Percentiles rank a stretch among this genome's conserved stretches.
Conservation (phyloP, 2,113 vertebrate genomes). For the Hystrix cristata region DNA sequence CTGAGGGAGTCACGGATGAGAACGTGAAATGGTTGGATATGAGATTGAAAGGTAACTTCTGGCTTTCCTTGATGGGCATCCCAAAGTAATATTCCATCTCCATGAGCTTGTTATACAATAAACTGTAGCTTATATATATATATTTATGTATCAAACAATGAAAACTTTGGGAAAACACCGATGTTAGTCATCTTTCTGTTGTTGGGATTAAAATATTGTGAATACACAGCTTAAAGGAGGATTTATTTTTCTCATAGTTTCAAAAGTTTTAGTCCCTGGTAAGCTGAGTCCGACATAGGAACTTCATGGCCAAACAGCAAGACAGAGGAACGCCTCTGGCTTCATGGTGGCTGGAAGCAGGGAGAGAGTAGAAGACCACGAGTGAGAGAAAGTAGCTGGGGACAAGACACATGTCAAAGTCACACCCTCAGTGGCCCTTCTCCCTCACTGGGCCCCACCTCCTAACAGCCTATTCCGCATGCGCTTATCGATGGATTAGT, state of each 20-base stretch:
- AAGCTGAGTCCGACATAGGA: not conserved
- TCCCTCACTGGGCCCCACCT: accelerated
- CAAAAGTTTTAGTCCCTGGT: not conserved
- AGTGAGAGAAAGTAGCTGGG: not conserved
- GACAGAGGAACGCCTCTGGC: not conserved
- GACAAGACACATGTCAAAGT: not conserved
- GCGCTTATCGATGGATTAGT: not conserved
- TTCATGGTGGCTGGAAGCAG: not conserved
- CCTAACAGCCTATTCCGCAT: not conserved
- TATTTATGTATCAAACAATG: not conserved
- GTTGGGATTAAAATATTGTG: not conserved
- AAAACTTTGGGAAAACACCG: not conserved
- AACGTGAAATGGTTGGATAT: not conserved
- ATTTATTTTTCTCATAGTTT: not conserved
- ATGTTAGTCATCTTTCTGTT: not conserved
- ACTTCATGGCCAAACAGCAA: not conserved
- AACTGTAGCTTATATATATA: not conserved
- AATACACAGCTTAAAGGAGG: not conserved
- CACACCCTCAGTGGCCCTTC: not conserved
- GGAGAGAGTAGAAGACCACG: not conserved
- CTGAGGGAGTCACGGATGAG: not conserved
- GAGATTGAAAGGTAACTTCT: not conserved
- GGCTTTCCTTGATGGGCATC: not conserved
- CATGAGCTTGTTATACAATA: not conserved
- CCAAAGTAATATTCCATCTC: not conserved